Evolutionary conservation across 1,140 invertebrate genomes (phyloP), one percentile per base, ranked within the genome.

Genomic region (Anagrus nilaparvatae): DNA sequence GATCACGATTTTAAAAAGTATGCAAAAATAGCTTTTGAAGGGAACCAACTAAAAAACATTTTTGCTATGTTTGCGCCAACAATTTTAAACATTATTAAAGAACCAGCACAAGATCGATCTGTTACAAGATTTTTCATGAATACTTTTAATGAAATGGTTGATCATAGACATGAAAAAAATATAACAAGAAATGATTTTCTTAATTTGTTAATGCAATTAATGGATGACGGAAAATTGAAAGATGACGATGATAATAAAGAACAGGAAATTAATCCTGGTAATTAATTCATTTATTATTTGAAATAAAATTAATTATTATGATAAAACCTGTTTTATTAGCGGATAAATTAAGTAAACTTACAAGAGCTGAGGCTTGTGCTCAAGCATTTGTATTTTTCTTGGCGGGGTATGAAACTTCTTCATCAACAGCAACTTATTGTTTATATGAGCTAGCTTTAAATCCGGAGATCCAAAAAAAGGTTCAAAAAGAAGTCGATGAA

Each of bases 361-460:
- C 37, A 1, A 19, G n/a, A 13, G 19, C 10, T 3, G 37, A 39
- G 20, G 37, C 27, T 3, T n/a, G 28, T 1, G 16, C 19, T 4
- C 37, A 39, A n/a, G 17, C 27, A 8, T n/a, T 39, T 6, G 20
- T 29, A 14, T 39, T 39, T 28, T 39, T 39, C 17, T 14, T 27
- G 4, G 37, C 37, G 7, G 37, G 25, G 3, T 27, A 7, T 27
- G 38, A 40, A 24, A 40, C 38, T 1, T 31, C 38, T 1, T 40
- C 28, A 3, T 31, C 38, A n/a, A 20, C 20, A 8, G 24, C 32
- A 10, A 10, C 7, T 7, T 23, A 16, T 5, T 40, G 28, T 16
- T 13, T 40, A 6, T 18, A 40, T 21, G 38, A 40, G n/a, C 14
- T 40, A 14, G 10, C 38, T 23, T 14, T 31, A 4, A 21, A 40